These are phyloP conservation scores for Idaea aversata DNA, from an alignment of 2,888 invertebrate species.

Conservation along the genomic window DNA sequence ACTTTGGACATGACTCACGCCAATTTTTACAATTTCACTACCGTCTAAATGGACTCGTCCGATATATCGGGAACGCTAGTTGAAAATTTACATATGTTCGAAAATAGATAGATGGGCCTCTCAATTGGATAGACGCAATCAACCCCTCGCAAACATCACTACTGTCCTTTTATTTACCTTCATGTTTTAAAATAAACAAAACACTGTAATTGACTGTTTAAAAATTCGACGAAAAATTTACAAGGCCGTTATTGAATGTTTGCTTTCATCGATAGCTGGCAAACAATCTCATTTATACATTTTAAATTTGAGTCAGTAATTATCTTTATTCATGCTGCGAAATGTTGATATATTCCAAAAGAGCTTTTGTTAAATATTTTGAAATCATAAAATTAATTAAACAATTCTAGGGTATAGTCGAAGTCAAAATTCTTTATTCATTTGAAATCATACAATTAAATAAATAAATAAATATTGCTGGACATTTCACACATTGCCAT, in stretches of 20 bases:
- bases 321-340: background rate
- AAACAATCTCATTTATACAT: constrained; percentile 2
- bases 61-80: constrained; percentile 72
- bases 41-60: constrained; percentile 67
- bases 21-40: constrained; percentile 70
- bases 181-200: constrained; percentile 51
- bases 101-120: constrained; percentile 51
- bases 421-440: too few species aligned
- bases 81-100: constrained; percentile 72
- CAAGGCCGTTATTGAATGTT: constrained; percentile 3
- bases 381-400: background rate
- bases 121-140: constrained; percentile 61
- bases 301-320: background rate
- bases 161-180: constrained; percentile 52
- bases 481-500: too few species aligned
- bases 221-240: constrained; percentile 30
- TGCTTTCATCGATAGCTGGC: constrained; percentile 9
- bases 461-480: too few species aligned
- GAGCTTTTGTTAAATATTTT: background rate
- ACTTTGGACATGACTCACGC: constrained; percentile 44
- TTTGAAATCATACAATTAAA: background rate
- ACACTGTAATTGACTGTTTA: constrained; percentile 40
- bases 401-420: too few species aligned
- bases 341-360: background rate
- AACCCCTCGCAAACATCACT: constrained; percentile 58